Percentiles rank a stretch among this genome's conserved stretches.
These are phyloP conservation scores for Tachycineta bicolor DNA, from an alignment of 2,113 vertebrate species.

Conservation along the genomic window DNA sequence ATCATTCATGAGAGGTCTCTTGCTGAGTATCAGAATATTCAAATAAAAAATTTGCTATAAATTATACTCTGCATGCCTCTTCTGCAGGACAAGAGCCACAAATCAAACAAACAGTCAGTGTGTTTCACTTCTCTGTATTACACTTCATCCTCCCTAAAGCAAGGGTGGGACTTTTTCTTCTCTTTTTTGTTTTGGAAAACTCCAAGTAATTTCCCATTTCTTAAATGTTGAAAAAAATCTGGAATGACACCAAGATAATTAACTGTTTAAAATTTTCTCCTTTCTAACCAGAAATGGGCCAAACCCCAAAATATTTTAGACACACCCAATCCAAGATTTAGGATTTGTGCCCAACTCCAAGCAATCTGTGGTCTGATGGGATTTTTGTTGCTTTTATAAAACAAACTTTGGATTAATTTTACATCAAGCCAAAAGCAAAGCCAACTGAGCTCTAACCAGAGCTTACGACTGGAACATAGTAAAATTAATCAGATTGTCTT, in stretches of 20 bases:
- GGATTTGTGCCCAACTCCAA: conserved; percentile 34
- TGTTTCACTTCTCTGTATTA: background rate
- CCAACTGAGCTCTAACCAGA: background rate
- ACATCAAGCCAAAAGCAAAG: conserved; percentile 25
- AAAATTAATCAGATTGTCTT: background rate
- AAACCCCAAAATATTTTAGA: conserved; percentile 35
- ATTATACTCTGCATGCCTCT: background rate
- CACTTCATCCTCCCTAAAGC: conserved; percentile 35
- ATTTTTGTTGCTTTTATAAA: conserved; percentile 57
- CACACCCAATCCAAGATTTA: conserved; percentile 42
- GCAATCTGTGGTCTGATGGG: conserved; percentile 16
- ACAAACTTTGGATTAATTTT: conserved; percentile 47
- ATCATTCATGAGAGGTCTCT: background rate
- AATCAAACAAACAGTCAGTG: background rate
- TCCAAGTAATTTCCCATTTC: conserved; percentile 25
- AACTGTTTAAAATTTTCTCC: conserved; percentile 21
- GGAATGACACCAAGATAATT: conserved; percentile 8
- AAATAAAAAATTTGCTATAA: background rate
- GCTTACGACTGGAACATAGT: background rate
- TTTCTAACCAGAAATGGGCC: conserved; percentile 5
- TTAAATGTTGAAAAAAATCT: background rate
- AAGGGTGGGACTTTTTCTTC: conserved; percentile 44
- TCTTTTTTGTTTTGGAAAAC: conserved; percentile 14
- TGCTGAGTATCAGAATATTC: background rate
- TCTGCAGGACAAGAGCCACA: conserved; percentile 8